A percentile compares a stretch with the other conserved stretches of the same genome.
These are phyloP conservation scores for Phrynocephalus vlangalii DNA, from an alignment of 2,797 vertebrate genomes.

Conservation along the genomic window DNA sequence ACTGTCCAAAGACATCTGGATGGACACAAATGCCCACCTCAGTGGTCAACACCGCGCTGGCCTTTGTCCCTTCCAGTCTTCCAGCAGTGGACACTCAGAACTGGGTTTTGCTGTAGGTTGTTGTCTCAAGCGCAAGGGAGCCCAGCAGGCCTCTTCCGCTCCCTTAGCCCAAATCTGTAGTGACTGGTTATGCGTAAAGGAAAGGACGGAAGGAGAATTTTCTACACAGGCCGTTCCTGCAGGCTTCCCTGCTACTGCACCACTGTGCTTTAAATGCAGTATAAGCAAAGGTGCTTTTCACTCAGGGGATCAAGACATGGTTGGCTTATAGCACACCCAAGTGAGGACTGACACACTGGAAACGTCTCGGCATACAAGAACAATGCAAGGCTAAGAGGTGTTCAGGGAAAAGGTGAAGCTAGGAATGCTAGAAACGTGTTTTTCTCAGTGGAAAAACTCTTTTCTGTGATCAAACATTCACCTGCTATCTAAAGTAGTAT, in stretches of 20 bases:
- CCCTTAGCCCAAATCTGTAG: background rate
- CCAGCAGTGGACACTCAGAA: background rate
- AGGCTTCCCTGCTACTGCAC: background rate
- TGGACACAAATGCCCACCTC: no score
- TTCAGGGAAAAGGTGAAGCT: background rate
- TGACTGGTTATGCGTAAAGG: background rate
- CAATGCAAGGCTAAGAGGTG: background rate
- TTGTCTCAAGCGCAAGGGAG: no score
- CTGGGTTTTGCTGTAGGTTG: background rate
- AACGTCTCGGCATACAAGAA: background rate
- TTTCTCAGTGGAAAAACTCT: no score
- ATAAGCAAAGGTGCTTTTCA: no score
- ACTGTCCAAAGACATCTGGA: no score
- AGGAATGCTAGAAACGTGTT: background rate
- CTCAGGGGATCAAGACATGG: background rate
- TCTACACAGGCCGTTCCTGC: background rate
- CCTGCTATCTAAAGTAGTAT: no score
- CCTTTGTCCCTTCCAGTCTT: background rate
- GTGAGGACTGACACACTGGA: background rate
- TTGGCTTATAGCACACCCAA: background rate
- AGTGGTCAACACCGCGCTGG: background rate
- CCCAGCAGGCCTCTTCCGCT: background rate
- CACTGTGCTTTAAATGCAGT: background rate
- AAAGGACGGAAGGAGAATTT: background rate
- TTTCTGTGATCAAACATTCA: no score